Percentiles rank a stretch among this genome's conserved stretches.
These are phyloP conservation scores for Pemphigus obesinymphae DNA, from an alignment of 1,140 invertebrate genomes.

Conservation along the genomic window DNA sequence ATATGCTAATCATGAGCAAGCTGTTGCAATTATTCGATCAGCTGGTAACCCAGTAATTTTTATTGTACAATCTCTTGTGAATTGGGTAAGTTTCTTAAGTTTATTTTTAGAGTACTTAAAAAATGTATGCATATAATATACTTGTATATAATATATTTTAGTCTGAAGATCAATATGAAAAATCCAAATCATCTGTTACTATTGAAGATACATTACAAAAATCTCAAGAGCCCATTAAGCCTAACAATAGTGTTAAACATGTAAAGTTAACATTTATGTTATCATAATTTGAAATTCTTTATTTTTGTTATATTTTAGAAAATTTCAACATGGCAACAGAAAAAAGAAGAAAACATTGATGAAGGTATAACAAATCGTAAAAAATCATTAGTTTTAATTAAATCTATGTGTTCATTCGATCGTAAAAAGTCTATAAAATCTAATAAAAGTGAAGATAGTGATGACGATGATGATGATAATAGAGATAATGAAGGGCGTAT, in stretches of 20 bases:
- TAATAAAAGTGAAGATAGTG: constrained; percentile 50
- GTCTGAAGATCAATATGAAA: constrained; percentile 2
- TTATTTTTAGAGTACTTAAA: not conserved
- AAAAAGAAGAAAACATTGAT: not conserved
- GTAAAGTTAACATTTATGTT: not conserved
- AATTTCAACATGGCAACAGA: constrained; percentile 29
- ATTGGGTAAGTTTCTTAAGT: constrained; percentile 60
- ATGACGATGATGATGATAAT: constrained; percentile 58
- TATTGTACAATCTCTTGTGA: constrained; percentile 85
- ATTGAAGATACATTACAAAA: not conserved
- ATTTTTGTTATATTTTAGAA: not conserved
- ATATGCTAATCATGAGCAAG: constrained; percentile 85
- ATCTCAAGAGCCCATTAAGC: not conserved
- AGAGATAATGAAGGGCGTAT: constrained; percentile 72
- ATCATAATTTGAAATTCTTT: not conserved
- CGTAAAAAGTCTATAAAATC: constrained; percentile 6
- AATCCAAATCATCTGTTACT: not conserved
- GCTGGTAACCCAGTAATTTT: constrained; percentile 85
- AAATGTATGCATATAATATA: not conserved
- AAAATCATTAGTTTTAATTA: not conserved
- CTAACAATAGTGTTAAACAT: constrained; percentile 21
- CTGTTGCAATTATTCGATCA: constrained; percentile 92
- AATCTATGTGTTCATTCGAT: constrained; percentile 17
- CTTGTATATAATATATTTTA: not conserved
- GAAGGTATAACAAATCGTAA: not conserved